Percentiles rank a stretch among this genome's conserved stretches.
Conservation (phyloP, 2,797 vertebrate species). For the Lacerta viridis region DNA sequence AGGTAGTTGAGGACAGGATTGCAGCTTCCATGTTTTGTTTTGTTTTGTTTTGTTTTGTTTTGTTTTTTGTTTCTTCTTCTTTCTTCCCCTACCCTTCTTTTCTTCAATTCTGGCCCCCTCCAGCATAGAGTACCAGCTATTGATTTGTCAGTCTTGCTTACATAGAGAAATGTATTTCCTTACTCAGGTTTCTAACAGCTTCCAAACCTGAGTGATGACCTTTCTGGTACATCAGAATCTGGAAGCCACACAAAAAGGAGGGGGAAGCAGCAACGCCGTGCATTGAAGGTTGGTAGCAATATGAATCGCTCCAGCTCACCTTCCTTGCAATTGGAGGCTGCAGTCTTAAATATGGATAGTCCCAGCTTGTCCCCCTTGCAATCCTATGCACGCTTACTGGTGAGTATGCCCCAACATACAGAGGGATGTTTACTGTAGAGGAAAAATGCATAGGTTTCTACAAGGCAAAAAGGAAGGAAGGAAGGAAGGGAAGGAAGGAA, state of each 20-base stretch:
- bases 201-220: conserved; percentile 56
- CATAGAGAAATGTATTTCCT: conserved; percentile 62
- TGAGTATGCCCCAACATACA: neutral
- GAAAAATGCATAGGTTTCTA: neutral
- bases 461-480: neutral
- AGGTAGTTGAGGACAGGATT: neutral
- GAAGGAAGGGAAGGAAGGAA: neutral
- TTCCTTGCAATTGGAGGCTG: neutral
- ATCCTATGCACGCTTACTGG: neutral
- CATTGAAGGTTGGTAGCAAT: conserved; percentile 11
- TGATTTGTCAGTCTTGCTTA: conserved; percentile 64
- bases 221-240: conserved; percentile 55
- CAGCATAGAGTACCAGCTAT: conserved; percentile 56
- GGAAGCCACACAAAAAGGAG: conserved; percentile 52
- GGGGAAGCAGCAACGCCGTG: rapidly evolving
- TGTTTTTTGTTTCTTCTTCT: neutral
- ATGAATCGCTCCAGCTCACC: neutral
- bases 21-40: conserved; percentile 34
- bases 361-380: neutral
- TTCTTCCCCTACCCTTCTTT: neutral
- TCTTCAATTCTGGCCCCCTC: neutral
- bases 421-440: neutral
- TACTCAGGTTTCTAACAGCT: conserved; percentile 58
- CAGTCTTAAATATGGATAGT: neutral
- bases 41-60: neutral